Evolutionary conservation across 2,113 vertebrate genomes (phyloP).

Genomic region (Macquaria ambigua): DNA sequence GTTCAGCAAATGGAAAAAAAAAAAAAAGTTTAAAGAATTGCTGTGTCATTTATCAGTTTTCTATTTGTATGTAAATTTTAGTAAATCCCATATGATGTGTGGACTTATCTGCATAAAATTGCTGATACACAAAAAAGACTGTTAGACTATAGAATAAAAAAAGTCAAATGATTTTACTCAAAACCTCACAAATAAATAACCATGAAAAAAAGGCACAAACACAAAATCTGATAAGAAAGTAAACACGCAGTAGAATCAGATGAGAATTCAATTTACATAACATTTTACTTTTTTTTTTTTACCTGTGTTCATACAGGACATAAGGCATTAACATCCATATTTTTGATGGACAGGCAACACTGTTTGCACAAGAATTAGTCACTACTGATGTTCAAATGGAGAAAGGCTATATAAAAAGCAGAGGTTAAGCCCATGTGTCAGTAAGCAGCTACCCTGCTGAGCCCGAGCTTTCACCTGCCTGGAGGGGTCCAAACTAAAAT

Average conservation of each 20-base stretch:
- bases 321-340: not conserved
- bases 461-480: slow-evolving; percentile 2
- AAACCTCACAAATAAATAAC: not conserved
- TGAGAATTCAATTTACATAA: slow-evolving; percentile 14
- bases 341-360: slow-evolving; percentile 4
- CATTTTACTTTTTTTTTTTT: not conserved
- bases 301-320: not conserved
- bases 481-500: slow-evolving; percentile 8
- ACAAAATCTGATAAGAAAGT: slow-evolving; percentile 17
- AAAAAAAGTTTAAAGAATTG: slow-evolving; percentile 33
- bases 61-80: slow-evolving; percentile 63
- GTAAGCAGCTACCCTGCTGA: slow-evolving; percentile 8
- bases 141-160: not conserved
- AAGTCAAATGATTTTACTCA: slow-evolving; percentile 23
- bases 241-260: not conserved
- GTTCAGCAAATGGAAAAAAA: slow-evolving; percentile 4
- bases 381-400: slow-evolving; percentile 8
- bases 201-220: slow-evolving; percentile 6
- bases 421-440: slow-evolving; percentile 30
- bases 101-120: slow-evolving; percentile 37
- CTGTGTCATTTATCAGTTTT: slow-evolving; percentile 50
- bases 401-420: slow-evolving; percentile 26
- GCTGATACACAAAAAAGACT: slow-evolving; percentile 14
- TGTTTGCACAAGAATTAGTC: slow-evolving; percentile 20
- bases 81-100: slow-evolving; percentile 42